A percentile compares a stretch with the other conserved stretches of the same genome.
phyloP scores from a whole-genome alignment of 2,113 vertebrate species.

The Varanus salvator region DNA sequence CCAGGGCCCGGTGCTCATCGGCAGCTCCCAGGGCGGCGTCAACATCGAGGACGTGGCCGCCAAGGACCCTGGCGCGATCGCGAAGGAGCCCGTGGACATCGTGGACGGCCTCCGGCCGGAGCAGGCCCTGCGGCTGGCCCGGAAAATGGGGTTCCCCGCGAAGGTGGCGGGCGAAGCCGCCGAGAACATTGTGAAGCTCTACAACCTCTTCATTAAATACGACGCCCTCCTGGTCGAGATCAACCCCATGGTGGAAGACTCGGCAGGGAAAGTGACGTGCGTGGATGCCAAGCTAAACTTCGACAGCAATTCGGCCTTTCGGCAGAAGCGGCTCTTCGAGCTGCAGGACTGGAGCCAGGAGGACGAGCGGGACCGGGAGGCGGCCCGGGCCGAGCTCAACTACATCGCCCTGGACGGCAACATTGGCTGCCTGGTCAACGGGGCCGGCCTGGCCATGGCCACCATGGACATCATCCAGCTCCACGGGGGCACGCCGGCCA shows the following conservation, averaged over 20 bases:
- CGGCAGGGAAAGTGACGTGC: conserved; percentile 92
- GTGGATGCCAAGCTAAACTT: conserved; percentile 99
- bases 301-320: conserved; percentile 92
- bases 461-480: conserved; percentile 99
- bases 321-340: conserved; percentile 91
- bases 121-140: conserved; percentile 90
- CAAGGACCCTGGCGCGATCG: conserved; percentile 92
- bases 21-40: conserved; percentile 95
- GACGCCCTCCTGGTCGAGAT: conserved; percentile 97
- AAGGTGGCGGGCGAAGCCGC: conserved; percentile 88
- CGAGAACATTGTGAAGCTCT: conserved; percentile 93
- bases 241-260: conserved; percentile 98
- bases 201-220: conserved; percentile 93
- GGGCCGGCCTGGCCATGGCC: conserved; percentile 97
- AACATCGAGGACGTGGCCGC: conserved; percentile 96
- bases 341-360: conserved; percentile 95
- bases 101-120: conserved; percentile 91
- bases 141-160: conserved; percentile 94
- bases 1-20: conserved; percentile 94
- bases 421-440: conserved; percentile 97
- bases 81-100: conserved; percentile 95
- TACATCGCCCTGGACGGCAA: conserved; percentile 95
- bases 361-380: conserved; percentile 88
- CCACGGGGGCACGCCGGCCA: conserved; percentile 94
- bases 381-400: conserved; percentile 91